Evolutionary conservation across 1,140 invertebrate genomes (phyloP), one percentile per base, ranked within the genome.

Genomic region (Leucophenga varia): DNA sequence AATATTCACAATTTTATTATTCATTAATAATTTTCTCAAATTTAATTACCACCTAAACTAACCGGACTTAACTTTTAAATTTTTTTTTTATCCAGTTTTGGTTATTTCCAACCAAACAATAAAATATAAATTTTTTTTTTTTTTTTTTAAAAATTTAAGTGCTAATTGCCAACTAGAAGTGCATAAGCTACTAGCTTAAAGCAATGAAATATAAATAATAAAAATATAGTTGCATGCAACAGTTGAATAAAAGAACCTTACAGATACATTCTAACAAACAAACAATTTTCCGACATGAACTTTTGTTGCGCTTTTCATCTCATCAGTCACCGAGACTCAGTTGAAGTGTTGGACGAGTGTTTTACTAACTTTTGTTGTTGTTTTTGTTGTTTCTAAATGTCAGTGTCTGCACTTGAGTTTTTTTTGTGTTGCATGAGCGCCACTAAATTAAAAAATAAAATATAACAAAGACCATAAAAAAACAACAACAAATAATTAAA

Each of bases 181-280:
- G 25, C 12, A 12, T 28, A 7, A 12, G 25, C 25, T 28, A 12
- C 25, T 54, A 38, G 38, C 54, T 57, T 61, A 51, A 22, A 25
- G 46, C 64, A 59, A 56, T 63, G 53, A 35, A 63, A 63, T 48
- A 44, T n/a, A 16, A 57, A 53, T 44, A 41, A 34, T 21, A 28
- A 2, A 19, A 13, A 22, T 12, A 30, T 21, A 34, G 17, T n/a
- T n/a, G n/a, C n/a, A n/a, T n/a, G n/a, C n/a, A n/a, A n/a, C n/a
- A n/a, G n/a, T n/a, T n/a, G n/a, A n/a, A n/a, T n/a, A n/a, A n/a
- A n/a, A n/a, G n/a, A n/a, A n/a, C n/a, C n/a, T n/a, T n/a, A n/a
- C n/a, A 35, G 18, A 44, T 31, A 19, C 12, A 34, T 43, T 38
- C 30, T 17, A 47, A 31, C 14, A 21, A 32, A 8, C 25, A 22